phyloP scores from a whole-genome alignment of 2,888 invertebrate species.

The Napeogenes sylphis region DNA sequence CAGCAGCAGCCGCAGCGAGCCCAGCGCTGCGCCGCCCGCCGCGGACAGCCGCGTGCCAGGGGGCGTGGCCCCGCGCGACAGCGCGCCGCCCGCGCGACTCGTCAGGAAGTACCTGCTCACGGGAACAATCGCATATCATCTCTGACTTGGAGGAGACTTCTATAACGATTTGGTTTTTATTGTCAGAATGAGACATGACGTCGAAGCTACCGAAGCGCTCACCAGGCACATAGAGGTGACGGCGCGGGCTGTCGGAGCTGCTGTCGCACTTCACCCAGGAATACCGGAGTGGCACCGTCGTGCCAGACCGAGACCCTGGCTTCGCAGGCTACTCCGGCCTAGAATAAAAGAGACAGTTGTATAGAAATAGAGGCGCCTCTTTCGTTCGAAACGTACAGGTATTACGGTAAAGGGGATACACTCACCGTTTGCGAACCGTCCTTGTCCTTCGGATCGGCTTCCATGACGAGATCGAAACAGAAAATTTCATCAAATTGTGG shows the following conservation, averaged over 20 bases:
- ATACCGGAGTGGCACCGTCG: slow-evolving; percentile 88
- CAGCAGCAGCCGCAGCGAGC: slow-evolving; percentile 89
- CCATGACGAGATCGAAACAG: slow-evolving; percentile 83
- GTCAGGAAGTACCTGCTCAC: slow-evolving; percentile 80
- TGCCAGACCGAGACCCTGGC: slow-evolving; percentile 92
- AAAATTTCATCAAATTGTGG: slow-evolving; percentile 94
- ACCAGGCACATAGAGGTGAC: slow-evolving; percentile 83
- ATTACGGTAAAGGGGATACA: slow-evolving; percentile 11
- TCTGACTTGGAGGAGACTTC: neutral
- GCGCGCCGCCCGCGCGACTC: slow-evolving; percentile 77
- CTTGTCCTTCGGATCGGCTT: slow-evolving; percentile 75
- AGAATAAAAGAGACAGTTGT: slow-evolving; percentile 11
- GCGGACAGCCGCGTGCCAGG: slow-evolving; percentile 84
- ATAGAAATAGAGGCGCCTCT: neutral
- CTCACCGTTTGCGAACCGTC: slow-evolving; percentile 77
- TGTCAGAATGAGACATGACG: neutral
- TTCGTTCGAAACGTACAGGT: neutral
- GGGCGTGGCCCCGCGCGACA: slow-evolving; percentile 85
- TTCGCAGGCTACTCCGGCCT: slow-evolving; percentile 85
- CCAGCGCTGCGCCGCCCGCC: slow-evolving; percentile 78
- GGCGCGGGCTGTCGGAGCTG: slow-evolving; percentile 82
- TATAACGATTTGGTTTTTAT: no score
- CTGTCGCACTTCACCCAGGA: slow-evolving; percentile 91
- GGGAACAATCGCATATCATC: neutral
- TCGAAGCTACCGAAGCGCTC: slow-evolving; percentile 40